These are phyloP conservation scores for Platichthys stellatus DNA, from an alignment of 2,113 vertebrate species.

Conservation along the genomic window DNA sequence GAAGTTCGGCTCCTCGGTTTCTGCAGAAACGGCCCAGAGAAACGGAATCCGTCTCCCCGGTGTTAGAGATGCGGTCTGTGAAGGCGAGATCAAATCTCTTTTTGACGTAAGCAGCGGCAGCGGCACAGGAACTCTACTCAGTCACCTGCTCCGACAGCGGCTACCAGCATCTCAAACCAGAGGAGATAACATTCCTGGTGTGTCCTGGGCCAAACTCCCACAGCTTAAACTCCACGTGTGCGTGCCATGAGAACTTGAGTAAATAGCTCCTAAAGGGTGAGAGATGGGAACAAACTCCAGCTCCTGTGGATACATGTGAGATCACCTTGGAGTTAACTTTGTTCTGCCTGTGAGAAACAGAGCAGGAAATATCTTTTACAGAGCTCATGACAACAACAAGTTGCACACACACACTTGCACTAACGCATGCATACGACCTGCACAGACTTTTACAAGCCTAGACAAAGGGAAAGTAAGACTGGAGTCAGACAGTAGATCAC, in stretches of 20 bases:
- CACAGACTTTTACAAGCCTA: constrained; percentile 15
- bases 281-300: neutral
- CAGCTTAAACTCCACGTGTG: constrained; percentile 39
- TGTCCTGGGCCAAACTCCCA: constrained; percentile 56
- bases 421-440: constrained; percentile 4
- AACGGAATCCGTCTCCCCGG: constrained; percentile 38
- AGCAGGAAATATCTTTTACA: constrained; percentile 56
- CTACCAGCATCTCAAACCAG: constrained; percentile 58
- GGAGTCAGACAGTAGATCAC: constrained; percentile 32
- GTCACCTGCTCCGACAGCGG: constrained; percentile 66
- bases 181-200: constrained; percentile 79
- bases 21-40: constrained; percentile 31
- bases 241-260: constrained; percentile 11
- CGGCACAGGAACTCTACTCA: constrained; percentile 33
- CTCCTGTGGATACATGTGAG: constrained; percentile 30
- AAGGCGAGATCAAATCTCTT: constrained; percentile 67
- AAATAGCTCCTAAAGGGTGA: constrained; percentile 39
- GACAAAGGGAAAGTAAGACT: constrained; percentile 25
- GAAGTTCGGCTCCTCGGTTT: constrained; percentile 25
- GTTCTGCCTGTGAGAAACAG: constrained; percentile 33
- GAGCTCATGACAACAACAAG: constrained; percentile 47
- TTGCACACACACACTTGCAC: neutral
- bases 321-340: constrained; percentile 56
- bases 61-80: constrained; percentile 43
- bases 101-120: constrained; percentile 61